Evolutionary conservation across 1,140 invertebrate species (phyloP), one percentile per base, ranked within the genome.

Genomic region (Apis florea): DNA sequence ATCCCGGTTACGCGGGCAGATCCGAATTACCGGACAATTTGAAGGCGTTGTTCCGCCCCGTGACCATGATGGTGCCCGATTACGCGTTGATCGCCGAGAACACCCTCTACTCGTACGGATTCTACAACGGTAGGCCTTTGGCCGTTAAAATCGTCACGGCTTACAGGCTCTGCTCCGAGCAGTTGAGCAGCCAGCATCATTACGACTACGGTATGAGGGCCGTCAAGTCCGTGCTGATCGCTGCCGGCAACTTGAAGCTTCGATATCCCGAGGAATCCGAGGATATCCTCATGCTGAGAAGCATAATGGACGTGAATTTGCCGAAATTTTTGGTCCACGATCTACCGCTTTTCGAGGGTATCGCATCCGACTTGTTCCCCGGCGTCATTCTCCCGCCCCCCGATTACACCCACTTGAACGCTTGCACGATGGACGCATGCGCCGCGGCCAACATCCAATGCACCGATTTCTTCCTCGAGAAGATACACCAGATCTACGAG

Each of bases 21-120:
- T 98, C 97, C 0, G 97, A 99, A 91, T 92, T 99, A 31, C 98
- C 98, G 0, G 98, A 99, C 92, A 99, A 99, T 94, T 94, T 99
- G 24, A 99, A 98, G 94, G 97, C 98, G 0, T 92, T 99, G 15
- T 99, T 99, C 95, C 95, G 98, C 84, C 97, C 98, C 0, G 98
- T 99, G 15, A 98, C 98, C 15, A 99, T 99, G 98, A 99, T 99
- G 98, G 98, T 99, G 26, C 98, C 98, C 1, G 98, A 99, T 94
- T 99, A 99, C 92, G 97, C 97, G 13, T 91, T 99, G 15, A 99
- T 99, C 90, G 97, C 98, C 0, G 98, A 99, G 94, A 99, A 98
- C 79, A 97, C 97, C 40, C 92, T 99, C 3, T 99, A 98, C 89
- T 98, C 98, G 0, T 98, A 96, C 91, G 98, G 98, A 17, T 99